phyloP scores from a whole-genome alignment of 2,888 invertebrate genomes.

The Aleiodes leptofemur region DNA sequence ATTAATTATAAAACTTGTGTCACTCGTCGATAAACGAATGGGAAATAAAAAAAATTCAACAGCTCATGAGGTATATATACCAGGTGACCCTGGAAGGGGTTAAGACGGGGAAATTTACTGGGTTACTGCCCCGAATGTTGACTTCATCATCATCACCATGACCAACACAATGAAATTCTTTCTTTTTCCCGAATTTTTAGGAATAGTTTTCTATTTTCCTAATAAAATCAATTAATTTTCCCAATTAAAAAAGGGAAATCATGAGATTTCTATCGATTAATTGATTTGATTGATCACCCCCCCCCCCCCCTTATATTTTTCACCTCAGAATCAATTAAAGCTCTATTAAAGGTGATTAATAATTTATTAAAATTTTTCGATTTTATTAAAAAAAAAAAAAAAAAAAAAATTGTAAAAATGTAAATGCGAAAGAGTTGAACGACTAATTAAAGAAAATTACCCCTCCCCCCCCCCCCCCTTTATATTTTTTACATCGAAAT shows the following conservation, averaged over 20 bases:
- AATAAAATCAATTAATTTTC: background rate
- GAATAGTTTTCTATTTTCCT: background rate
- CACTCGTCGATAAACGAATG: slow-evolving; percentile 52
- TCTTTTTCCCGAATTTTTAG: background rate
- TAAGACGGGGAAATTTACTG: slow-evolving; percentile 59
- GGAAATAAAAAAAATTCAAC: slow-evolving; percentile 60
- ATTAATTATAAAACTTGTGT: slow-evolving; percentile 34
- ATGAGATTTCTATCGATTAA: background rate
- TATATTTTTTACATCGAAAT: too few species aligned
- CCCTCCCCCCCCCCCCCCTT: too few species aligned
- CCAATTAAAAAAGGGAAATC: background rate
- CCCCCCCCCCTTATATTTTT: too few species aligned
- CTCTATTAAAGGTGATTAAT: too few species aligned
- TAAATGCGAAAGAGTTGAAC: too few species aligned
- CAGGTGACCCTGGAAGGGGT: slow-evolving; percentile 57
- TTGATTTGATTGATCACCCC: slow-evolving; percentile 2
- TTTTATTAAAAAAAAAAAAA: background rate
- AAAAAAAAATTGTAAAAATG: too few species aligned
- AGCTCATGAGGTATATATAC: slow-evolving; percentile 62
- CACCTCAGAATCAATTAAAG: too few species aligned
- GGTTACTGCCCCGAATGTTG: slow-evolving; percentile 63
- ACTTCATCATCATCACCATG: slow-evolving; percentile 50
- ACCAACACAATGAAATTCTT: slow-evolving; percentile 34
- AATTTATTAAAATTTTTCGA: too few species aligned
- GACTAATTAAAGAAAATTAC: too few species aligned